Evolutionary conservation across 2,797 vertebrate species (phyloP).

Genomic region (Acropternis orthonyx): DNA sequence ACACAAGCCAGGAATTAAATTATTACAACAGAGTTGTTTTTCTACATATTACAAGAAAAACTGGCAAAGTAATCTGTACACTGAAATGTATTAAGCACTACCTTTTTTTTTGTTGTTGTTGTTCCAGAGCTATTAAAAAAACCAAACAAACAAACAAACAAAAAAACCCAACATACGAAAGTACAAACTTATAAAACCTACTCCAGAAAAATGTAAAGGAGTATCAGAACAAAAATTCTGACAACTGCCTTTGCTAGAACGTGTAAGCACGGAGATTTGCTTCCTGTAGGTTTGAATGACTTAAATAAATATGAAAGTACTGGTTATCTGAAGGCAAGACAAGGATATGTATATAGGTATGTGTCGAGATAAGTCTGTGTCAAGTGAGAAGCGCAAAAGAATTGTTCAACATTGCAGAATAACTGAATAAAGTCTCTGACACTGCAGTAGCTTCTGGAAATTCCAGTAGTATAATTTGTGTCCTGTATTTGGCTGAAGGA

Average conservation of each 20-base stretch:
- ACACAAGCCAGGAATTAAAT: neutral
- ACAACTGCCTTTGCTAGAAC: conserved; percentile 14
- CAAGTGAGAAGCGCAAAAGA: conserved; percentile 50
- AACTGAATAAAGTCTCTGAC: conserved; percentile 56
- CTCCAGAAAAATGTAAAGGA: neutral
- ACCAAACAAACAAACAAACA: neutral
- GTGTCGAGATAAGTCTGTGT: conserved; percentile 54
- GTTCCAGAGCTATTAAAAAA: neutral
- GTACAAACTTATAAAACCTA: neutral
- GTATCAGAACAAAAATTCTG: neutral
- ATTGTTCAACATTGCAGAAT: conserved; percentile 71
- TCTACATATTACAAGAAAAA: neutral
- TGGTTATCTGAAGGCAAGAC: conserved; percentile 68
- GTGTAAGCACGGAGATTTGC: neutral
- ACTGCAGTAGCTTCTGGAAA: conserved; percentile 55
- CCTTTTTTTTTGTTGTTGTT: neutral
- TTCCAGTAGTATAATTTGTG: conserved; percentile 31
- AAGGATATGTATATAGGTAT: conserved; percentile 64
- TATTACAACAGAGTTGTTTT: neutral
- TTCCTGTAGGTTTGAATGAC: conserved; percentile 59
- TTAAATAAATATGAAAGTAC: conserved; percentile 68
- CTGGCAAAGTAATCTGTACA: neutral
- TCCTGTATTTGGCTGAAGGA: conserved; percentile 40
- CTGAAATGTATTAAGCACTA: neutral
- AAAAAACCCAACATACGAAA: neutral